phyloP scores from a whole-genome alignment of 1,140 invertebrate genomes.

The Drosophila varians region DNA sequence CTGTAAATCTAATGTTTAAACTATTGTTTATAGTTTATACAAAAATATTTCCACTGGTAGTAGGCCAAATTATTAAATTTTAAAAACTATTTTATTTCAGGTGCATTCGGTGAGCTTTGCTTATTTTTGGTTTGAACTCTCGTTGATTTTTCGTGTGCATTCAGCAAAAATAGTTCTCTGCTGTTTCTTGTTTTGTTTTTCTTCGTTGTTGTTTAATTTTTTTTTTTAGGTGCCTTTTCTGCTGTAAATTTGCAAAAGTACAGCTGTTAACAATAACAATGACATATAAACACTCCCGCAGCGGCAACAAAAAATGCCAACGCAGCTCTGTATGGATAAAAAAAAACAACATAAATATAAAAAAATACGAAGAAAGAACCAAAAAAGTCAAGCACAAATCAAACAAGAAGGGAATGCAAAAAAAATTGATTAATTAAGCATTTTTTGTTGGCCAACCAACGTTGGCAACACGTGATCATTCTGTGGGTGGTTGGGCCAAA shows the following conservation, averaged over 20 bases:
- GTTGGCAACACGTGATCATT: constrained; percentile 39
- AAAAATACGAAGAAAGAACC: constrained; percentile 20
- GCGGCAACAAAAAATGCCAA: constrained; percentile 47
- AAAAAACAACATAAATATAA: constrained; percentile 3
- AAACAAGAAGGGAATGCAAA: constrained; percentile 19
- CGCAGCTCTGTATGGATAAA: constrained; percentile 24
- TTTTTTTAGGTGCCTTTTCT: constrained; percentile 39
- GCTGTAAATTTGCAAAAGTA: constrained; percentile 67
- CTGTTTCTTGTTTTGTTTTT: constrained; percentile 33
- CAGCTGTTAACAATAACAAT: constrained; percentile 71
- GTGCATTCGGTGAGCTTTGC: constrained; percentile 4
- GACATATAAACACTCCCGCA: constrained; percentile 58
- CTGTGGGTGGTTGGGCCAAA: constrained; percentile 31
- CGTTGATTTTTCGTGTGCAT: constrained; percentile 57
- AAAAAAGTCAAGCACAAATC: no score
- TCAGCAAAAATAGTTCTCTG: constrained; percentile 54
- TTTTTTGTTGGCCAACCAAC: constrained; percentile 42
- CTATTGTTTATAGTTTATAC: no score
- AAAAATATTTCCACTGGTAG: no score
- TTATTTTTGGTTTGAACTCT: constrained; percentile 13
- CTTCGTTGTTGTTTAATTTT: constrained; percentile 22
- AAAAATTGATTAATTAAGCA: constrained; percentile 69
- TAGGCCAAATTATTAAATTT: not conserved
- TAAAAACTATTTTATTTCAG: not conserved
- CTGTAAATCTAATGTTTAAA: no score